phyloP scores from a whole-genome alignment of 53 echinoderm and acorn worm species.

The Pentamera pediparva region DNA sequence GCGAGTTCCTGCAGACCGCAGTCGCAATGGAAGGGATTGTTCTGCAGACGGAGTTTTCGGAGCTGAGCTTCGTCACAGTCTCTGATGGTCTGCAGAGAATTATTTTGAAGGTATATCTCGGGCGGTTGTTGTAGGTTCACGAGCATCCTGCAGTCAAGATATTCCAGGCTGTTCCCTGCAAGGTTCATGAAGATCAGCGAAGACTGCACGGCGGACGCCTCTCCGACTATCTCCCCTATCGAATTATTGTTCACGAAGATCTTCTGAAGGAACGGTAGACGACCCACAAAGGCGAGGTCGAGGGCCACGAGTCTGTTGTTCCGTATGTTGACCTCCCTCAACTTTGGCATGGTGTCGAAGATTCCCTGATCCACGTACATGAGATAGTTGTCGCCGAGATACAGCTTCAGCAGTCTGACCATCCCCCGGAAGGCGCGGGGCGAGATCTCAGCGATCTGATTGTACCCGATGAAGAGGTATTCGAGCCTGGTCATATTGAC shows the following conservation, averaged over 20 bases:
- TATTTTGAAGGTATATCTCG: conserved; percentile 6
- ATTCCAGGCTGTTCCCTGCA: not conserved
- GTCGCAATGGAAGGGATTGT: conserved; percentile 31
- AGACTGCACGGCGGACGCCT: not conserved
- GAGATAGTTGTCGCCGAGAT: conserved; percentile 49
- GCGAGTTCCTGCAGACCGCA: not conserved
- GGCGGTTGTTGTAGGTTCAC: not conserved
- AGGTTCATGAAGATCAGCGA: conserved; percentile 1
- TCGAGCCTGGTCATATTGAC: not conserved
- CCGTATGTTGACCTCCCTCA: conserved; percentile 45
- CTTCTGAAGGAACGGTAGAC: conserved; percentile 4
- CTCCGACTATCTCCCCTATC: not conserved
- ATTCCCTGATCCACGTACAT: conserved; percentile 11
- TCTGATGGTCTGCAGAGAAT: not conserved
- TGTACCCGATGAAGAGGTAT: conserved; percentile 17
- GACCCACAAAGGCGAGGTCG: conserved; percentile 24
- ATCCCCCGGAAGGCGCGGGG: conserved; percentile 37
- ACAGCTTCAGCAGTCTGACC: conserved; percentile 27
- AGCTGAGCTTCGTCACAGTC: not conserved
- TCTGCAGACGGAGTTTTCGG: not conserved
- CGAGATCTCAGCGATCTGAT: conserved; percentile 20
- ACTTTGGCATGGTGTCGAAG: conserved; percentile 31
- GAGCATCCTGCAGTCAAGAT: not conserved
- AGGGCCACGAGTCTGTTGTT: conserved; percentile 35
- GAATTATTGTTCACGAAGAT: conserved; percentile 45